Conservation (phyloP, 1,140 invertebrate genomes). For the Potamilus streckersoni region DNA sequence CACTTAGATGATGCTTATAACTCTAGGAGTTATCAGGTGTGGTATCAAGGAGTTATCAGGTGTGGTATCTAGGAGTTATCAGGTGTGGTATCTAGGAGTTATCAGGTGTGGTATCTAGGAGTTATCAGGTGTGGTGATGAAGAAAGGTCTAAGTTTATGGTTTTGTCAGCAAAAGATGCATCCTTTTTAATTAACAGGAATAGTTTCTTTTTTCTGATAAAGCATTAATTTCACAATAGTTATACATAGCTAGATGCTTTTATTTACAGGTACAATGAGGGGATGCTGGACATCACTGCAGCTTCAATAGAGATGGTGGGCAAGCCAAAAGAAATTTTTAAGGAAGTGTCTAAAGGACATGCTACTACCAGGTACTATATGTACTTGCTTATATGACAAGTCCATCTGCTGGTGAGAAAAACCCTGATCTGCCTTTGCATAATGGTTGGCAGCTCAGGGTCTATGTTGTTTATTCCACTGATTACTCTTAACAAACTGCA, state of each 20-base stretch:
- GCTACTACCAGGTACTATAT: conserved; percentile 51
- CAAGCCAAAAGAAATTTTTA: conserved; percentile 57
- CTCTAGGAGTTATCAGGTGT: no score
- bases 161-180: not conserved
- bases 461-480: no score
- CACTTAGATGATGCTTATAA: no score
- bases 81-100: no score
- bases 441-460: not conserved
- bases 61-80: no score
- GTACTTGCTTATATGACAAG: not conserved
- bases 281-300: conserved; percentile 61
- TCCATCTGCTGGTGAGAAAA: not conserved
- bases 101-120: no score
- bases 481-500: no score
- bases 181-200: not conserved
- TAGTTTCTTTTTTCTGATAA: not conserved
- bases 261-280: conserved; percentile 60
- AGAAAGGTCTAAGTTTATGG: not conserved
- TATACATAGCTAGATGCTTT: not conserved
- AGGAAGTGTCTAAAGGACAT: conserved; percentile 49
- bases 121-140: no score
- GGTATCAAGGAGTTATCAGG: no score
- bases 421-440: not conserved
- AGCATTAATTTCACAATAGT: not conserved
- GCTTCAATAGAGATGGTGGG: conserved; percentile 56